These are phyloP conservation scores for Ovis aries DNA, from an alignment of 2,113 vertebrate genomes.

Conservation along the genomic window ARS-UI_Ramb_v3.0 NC_056080.1:93181001-93181500, in stretches of 20 bases:
- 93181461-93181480: not conserved
- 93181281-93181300: not conserved
- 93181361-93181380: not conserved
- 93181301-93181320: not conserved
- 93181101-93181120: not conserved
- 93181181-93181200: not conserved
- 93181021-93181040: not conserved
- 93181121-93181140: not conserved
- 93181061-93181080: not conserved
- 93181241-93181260: not conserved
- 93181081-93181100: not conserved
- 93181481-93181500: fast-evolving
- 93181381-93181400: not conserved
- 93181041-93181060: not conserved
- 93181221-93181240: not conserved
- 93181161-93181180: not conserved
- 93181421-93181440: not conserved
- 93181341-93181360: not conserved
- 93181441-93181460: not conserved
- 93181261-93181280: not conserved
- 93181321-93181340: not conserved
- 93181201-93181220: not conserved
- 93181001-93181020: not conserved
- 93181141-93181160: not conserved
- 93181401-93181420: not conserved